Percentiles rank a stretch among this genome's conserved stretches.
These are phyloP conservation scores for Eonycteris spelaea DNA, from an alignment of 2,113 vertebrate species.

Conservation along the genomic window DNA sequence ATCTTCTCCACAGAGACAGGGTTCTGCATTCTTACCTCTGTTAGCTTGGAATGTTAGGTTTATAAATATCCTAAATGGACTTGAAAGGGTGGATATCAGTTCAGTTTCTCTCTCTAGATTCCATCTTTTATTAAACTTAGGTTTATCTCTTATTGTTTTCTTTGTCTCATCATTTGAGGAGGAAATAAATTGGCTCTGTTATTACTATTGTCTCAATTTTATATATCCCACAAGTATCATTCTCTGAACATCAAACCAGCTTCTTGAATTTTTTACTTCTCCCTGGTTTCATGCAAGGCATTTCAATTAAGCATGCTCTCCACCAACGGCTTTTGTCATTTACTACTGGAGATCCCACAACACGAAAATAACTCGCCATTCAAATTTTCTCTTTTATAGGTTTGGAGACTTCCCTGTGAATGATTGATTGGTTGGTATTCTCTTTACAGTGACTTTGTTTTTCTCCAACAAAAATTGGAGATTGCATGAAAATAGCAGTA, in stretches of 20 bases:
- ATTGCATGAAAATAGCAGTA: background rate
- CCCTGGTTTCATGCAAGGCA: background rate
- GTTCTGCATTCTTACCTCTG: background rate
- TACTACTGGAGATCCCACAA: background rate
- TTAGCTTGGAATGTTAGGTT: background rate
- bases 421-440: background rate
- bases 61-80: background rate
- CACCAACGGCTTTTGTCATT: background rate
- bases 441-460: background rate
- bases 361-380: background rate
- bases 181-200: slow-evolving; percentile 13
- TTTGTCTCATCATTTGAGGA: background rate
- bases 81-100: background rate
- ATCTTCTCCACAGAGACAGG: background rate
- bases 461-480: background rate
- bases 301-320: background rate
- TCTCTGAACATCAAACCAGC: background rate
- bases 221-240: background rate
- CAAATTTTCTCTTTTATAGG: background rate
- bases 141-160: background rate
- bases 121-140: slow-evolving; percentile 11
- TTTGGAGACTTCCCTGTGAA: background rate
- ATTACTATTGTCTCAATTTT: slow-evolving; percentile 17
- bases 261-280: background rate
- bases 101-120: background rate